A percentile compares a stretch with the other conserved stretches of the same genome.
phyloP scores from a whole-genome alignment of 2,113 vertebrate genomes.

The Scomber scombrus region DNA sequence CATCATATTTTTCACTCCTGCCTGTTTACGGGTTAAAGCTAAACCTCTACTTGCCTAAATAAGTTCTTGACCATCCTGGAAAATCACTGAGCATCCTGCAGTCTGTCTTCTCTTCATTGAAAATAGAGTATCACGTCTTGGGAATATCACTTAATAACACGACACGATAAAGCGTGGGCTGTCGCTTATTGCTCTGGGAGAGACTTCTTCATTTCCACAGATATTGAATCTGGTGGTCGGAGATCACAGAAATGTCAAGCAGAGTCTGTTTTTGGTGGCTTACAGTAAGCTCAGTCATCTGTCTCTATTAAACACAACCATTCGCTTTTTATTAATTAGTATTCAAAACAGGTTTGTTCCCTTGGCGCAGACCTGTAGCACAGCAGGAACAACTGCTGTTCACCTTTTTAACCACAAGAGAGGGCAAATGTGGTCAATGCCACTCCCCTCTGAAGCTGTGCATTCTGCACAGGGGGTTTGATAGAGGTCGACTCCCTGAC shows the following conservation, averaged over 20 bases:
- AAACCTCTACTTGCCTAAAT: background rate
- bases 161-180: slow-evolving; percentile 41
- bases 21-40: too few species aligned
- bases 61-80: slow-evolving; percentile 21
- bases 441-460: background rate
- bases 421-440: slow-evolving; percentile 5
- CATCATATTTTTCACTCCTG: too few species aligned
- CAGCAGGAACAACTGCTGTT: slow-evolving; percentile 33
- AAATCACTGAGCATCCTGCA: slow-evolving; percentile 5
- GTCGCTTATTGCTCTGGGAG: slow-evolving; percentile 70
- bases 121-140: slow-evolving; percentile 35
- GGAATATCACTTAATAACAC: slow-evolving; percentile 66
- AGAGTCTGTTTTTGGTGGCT: background rate
- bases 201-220: slow-evolving; percentile 44
- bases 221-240: slow-evolving; percentile 56
- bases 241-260: slow-evolving; percentile 24
- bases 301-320: background rate
- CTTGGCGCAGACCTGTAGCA: slow-evolving; percentile 7
- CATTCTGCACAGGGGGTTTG: background rate
- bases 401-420: slow-evolving; percentile 38
- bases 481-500: background rate
- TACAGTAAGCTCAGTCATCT: slow-evolving; percentile 14
- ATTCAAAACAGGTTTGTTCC: slow-evolving; percentile 35
- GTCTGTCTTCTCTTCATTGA: slow-evolving; percentile 41
- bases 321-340: slow-evolving; percentile 15